Evolutionary conservation across 2,888 invertebrate genomes (phyloP), one percentile per base, ranked within the genome.

Genomic region (Malachius bipustulatus): DNA sequence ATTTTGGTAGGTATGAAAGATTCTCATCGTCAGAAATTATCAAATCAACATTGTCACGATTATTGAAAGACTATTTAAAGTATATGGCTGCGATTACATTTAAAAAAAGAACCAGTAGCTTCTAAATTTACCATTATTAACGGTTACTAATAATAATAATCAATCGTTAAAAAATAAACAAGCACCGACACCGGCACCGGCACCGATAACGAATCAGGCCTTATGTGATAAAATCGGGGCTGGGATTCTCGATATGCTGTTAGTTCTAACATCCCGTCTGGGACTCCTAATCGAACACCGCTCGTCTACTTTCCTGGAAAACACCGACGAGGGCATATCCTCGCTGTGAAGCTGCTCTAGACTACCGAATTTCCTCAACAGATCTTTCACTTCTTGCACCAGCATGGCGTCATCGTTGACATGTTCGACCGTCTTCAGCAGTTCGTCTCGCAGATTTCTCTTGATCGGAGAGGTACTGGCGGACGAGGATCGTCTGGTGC

Each of bases 341-440:
- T 19, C 24, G 24, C 6, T 79, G 77, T 54, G 78, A 8, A 29
- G 34, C 16, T 46, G 73, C 45, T 79, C 78, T 38, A 70, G 65
- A 26, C 69, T 64, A 36, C 70, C 69, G 48, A 75, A 77, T 41
- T 74, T 69, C 26, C 69, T 70, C n/a, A 77, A 54, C 24, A 77
- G 55, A 38, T 77, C 77, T 52, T 82, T 82, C 63, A 85, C 76
- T 56, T 82, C 81, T 47, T 77, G 74, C 14, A 82, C 64, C 36
- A 84, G 78, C 42, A 75, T 66, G 3, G 75, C 73, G 50, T 85
- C 83, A 47, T 83, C 81, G 51, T 78, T 76, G 1, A 78, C 73
- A 2, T 71, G 73, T 48, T 76, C 77, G 3, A 82, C 75, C 14
- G 80, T 77, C 46, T 77, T 70, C 2, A 84, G 57, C 16, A 84